phyloP scores from a whole-genome alignment of 35 echinoderm and acorn worm genomes.

The Nesometra sesokonis region DNA sequence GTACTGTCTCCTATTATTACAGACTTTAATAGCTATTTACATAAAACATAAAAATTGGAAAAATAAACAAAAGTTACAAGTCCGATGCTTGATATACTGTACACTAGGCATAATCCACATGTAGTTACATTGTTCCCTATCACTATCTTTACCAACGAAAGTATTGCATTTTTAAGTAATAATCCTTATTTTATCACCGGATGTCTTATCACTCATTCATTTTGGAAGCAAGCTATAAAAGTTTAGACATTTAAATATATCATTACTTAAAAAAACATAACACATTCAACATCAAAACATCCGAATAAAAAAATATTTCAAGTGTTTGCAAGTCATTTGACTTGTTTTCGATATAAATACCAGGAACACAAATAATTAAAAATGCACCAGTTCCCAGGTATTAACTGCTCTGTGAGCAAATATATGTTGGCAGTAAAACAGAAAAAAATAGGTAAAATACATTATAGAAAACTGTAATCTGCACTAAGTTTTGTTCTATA shows the following conservation, averaged over 20 bases:
- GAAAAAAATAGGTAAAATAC: no score
- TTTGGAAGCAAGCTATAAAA: not conserved
- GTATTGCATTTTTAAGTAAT: not conserved
- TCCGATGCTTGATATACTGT: not conserved
- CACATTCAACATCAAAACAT: no score
- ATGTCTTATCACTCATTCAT: not conserved
- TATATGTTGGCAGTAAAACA: no score
- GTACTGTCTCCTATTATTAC: not conserved
- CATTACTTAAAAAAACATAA: no score
- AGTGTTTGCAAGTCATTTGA: no score
- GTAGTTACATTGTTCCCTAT: not conserved
- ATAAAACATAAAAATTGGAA: not conserved
- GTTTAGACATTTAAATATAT: not conserved
- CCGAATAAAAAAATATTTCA: no score
- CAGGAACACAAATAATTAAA: no score
- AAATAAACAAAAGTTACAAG: not conserved
- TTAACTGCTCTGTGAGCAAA: no score
- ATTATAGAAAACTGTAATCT: no score
- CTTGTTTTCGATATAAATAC: no score
- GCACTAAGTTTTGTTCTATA: no score
- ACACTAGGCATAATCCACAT: not conserved
- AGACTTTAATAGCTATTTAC: not conserved
- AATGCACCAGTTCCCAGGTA: no score
- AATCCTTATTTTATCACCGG: not conserved
- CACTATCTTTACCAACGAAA: not conserved